A percentile compares a stretch with the other conserved stretches of the same genome.
phyloP scores from a whole-genome alignment of 2,797 vertebrate genomes.

The Alfaro cultratus region DNA sequence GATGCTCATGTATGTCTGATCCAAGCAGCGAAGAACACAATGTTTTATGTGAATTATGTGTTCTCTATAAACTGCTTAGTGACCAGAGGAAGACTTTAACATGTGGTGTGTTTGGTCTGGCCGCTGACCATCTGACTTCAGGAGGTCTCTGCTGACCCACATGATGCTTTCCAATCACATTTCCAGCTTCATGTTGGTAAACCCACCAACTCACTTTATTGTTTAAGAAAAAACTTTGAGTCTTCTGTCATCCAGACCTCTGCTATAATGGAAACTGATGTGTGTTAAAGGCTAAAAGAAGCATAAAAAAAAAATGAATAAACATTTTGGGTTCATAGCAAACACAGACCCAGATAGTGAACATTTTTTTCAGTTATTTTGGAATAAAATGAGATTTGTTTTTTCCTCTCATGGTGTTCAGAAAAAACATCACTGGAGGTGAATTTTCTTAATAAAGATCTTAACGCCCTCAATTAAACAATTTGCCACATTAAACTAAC shows the following conservation, averaged over 20 bases:
- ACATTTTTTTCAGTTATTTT: too few species aligned
- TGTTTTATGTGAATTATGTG: neutral
- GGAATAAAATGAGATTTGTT: too few species aligned
- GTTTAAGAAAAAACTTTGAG: neutral
- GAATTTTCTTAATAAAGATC: too few species aligned
- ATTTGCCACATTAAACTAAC: too few species aligned
- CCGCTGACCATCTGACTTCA: neutral
- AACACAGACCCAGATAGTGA: too few species aligned
- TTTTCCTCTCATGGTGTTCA: too few species aligned
- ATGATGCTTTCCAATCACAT: neutral
- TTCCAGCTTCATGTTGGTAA: neutral
- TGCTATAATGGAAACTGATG: neutral
- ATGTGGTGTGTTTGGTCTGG: neutral
- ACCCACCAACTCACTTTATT: neutral
- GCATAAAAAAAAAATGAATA: neutral
- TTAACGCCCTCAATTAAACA: too few species aligned
- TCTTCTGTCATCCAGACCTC: neutral
- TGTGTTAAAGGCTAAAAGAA: neutral
- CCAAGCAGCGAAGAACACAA: neutral
- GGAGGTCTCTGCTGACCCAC: neutral
- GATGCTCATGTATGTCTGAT: neutral
- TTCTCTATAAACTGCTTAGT: neutral
- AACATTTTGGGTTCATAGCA: too few species aligned
- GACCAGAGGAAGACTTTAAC: neutral
- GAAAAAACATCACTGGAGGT: too few species aligned